phyloP scores from a whole-genome alignment of 2,113 vertebrate species.

The Chaetops frenatus region DNA sequence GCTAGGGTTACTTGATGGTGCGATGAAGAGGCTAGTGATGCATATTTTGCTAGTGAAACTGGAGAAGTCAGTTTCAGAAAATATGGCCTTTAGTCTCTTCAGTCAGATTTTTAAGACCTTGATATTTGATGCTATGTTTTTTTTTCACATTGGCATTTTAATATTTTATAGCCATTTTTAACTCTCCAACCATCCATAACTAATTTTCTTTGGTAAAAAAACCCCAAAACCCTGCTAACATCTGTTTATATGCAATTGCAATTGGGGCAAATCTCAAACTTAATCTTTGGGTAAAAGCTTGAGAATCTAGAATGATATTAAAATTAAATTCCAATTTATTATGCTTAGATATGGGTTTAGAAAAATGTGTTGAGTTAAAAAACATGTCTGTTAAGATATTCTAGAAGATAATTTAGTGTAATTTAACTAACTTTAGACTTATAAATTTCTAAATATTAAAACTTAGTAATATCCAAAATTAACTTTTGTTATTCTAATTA shows the following conservation, averaged over 20 bases:
- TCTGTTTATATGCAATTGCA: not conserved
- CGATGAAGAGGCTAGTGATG: not conserved
- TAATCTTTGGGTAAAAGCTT: not conserved
- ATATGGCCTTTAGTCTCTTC: not conserved
- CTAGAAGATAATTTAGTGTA: not conserved
- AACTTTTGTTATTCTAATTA: not conserved
- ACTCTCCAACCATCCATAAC: not conserved
- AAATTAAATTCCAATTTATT: conserved; percentile 5
- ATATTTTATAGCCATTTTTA: not conserved
- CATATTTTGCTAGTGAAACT: not conserved
- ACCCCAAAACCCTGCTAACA: not conserved
- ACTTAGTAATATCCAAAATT: not conserved
- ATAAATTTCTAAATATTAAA: not conserved
- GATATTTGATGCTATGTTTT: not conserved
- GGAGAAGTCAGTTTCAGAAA: not conserved
- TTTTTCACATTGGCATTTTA: not conserved
- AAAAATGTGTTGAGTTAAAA: not conserved
- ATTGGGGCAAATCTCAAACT: not conserved
- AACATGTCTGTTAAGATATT: not conserved
- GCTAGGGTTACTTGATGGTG: not conserved
- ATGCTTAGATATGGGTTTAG: not conserved
- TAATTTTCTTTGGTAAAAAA: conserved; percentile 1
- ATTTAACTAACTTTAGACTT: not conserved
- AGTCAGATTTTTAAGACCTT: not conserved
- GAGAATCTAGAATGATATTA: not conserved